A percentile compares a stretch with the other conserved stretches of the same genome.
phyloP scores from a whole-genome alignment of 1,140 invertebrate genomes.

The Pantala flavescens region DNA sequence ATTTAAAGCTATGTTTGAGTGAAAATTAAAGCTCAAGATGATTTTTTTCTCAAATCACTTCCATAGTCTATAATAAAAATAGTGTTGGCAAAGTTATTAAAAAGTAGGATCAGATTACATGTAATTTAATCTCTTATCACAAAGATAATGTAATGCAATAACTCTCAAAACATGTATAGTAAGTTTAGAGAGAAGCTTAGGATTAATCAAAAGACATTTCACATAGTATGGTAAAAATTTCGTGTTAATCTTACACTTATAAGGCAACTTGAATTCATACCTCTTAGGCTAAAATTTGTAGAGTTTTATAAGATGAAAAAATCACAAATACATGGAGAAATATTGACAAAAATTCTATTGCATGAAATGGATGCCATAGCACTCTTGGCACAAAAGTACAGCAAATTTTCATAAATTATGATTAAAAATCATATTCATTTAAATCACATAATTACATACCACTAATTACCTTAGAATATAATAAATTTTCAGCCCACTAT shows the following conservation, averaged over 20 bases:
- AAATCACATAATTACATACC: background rate
- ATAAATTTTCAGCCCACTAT: conserved; percentile 27
- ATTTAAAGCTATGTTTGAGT: too few relatives aligned
- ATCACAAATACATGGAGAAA: too few relatives aligned
- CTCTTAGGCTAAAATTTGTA: background rate
- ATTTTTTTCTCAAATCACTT: too few relatives aligned
- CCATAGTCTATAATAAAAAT: too few relatives aligned
- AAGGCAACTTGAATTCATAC: background rate
- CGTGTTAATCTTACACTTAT: background rate
- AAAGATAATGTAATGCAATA: background rate
- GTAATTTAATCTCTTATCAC: background rate
- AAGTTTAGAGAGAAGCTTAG: background rate
- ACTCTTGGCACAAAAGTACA: background rate
- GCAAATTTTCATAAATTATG: background rate
- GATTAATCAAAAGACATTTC: background rate
- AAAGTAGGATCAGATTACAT: too few relatives aligned
- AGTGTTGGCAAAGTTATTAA: too few relatives aligned
- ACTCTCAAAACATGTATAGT: background rate
- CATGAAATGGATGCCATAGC: background rate
- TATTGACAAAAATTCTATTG: too few relatives aligned
- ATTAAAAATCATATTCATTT: background rate
- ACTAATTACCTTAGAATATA: background rate
- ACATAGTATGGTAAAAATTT: background rate
- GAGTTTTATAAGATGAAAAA: background rate
- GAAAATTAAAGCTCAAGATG: too few relatives aligned